A percentile compares a stretch with the other conserved stretches of the same genome.
These are phyloP conservation scores for Xiphophorus birchmanni DNA, from an alignment of 2,797 vertebrate species.

Conservation along the genomic window DNA sequence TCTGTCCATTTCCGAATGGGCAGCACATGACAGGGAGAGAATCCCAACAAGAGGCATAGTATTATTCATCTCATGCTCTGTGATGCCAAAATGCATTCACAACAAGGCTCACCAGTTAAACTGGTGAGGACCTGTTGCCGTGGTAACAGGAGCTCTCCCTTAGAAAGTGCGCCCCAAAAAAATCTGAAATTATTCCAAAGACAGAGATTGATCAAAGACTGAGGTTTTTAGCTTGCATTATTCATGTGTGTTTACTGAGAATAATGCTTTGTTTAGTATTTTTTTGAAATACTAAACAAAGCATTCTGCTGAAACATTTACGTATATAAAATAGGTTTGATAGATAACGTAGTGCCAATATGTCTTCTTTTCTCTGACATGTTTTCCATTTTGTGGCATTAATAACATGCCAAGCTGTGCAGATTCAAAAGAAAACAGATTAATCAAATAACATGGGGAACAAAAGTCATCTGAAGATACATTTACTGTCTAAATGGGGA, in stretches of 20 bases:
- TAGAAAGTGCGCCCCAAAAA: slow-evolving; percentile 29
- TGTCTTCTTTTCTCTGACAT: background rate
- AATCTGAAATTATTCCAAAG: slow-evolving; percentile 12
- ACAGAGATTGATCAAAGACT: slow-evolving; percentile 22
- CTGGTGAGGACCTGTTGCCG: slow-evolving; percentile 39
- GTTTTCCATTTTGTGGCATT: background rate
- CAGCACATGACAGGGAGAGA: background rate
- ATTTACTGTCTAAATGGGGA: background rate
- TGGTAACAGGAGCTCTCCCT: slow-evolving; percentile 47
- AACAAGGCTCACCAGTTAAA: slow-evolving; percentile 5
- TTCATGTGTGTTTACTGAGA: slow-evolving; percentile 4
- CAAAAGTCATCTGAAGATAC: background rate
- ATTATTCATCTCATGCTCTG: slow-evolving; percentile 1
- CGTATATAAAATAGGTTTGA: background rate
- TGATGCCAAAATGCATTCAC: background rate
- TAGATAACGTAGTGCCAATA: background rate
- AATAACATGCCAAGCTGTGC: background rate
- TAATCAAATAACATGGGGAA: background rate
- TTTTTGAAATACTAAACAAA: slow-evolving; percentile 8
- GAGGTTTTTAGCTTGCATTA: slow-evolving; percentile 13
- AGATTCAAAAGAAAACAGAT: background rate
- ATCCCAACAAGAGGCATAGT: background rate
- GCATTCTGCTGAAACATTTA: background rate
- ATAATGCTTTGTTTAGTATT: background rate
- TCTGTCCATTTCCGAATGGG: background rate